A percentile compares a stretch with the other conserved stretches of the same genome.
These are phyloP conservation scores for Falco peregrinus DNA, from an alignment of 2,797 vertebrate species.

Conservation along the genomic window DNA sequence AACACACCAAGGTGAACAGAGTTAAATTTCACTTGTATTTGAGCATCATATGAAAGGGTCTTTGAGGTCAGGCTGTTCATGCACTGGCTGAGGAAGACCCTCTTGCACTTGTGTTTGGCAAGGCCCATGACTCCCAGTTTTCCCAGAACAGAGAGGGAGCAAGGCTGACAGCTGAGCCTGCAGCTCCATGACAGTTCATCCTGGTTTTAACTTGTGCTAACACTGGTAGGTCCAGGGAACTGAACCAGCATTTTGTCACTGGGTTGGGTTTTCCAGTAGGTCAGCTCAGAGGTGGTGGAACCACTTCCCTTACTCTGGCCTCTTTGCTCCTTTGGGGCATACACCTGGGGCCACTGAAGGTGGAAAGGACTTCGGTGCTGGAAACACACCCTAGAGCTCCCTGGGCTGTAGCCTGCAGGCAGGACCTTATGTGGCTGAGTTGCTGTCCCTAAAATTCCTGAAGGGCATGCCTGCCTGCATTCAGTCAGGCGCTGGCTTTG, in stretches of 20 bases:
- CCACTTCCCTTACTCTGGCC: background rate
- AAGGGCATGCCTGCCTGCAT: rapidly evolving
- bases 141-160: background rate
- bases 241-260: background rate
- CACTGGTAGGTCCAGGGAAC: background rate
- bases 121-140: background rate
- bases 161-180: background rate
- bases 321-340: background rate
- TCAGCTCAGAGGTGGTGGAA: background rate
- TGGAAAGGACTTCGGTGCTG: background rate
- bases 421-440: background rate
- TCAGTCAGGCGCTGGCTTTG: background rate
- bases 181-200: background rate
- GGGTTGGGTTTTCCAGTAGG: background rate
- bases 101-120: background rate
- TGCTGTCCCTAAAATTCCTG: background rate
- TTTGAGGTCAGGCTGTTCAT: background rate
- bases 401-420: background rate
- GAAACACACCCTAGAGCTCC: background rate
- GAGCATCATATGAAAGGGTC: background rate
- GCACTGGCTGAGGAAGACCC: background rate
- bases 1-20: background rate
- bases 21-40: background rate
- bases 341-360: background rate
- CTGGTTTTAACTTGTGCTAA: background rate